Percentiles rank a stretch among this genome's conserved stretches.
phyloP scores from a whole-genome alignment of 2,113 vertebrate species.

The Sceloporus undulatus region DNA sequence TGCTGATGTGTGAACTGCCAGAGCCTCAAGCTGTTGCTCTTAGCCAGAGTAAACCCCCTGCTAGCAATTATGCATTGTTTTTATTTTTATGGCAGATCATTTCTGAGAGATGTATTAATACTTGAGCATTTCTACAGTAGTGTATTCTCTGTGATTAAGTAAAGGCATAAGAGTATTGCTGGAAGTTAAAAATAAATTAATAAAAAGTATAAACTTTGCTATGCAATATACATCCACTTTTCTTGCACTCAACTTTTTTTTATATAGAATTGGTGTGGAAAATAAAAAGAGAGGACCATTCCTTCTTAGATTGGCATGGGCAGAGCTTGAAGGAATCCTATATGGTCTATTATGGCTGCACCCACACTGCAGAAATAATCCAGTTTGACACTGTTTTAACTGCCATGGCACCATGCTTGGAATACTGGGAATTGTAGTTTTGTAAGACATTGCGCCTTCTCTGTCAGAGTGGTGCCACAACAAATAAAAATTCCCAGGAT shows the following conservation, averaged over 20 bases:
- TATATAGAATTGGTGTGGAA: neutral
- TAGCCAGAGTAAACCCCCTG: neutral
- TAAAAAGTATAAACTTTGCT: neutral
- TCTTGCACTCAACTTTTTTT: neutral
- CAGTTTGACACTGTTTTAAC: no score
- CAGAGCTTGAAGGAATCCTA: no score
- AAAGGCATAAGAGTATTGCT: neutral
- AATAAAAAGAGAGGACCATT: neutral
- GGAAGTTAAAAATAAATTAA: neutral
- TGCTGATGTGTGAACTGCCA: neutral
- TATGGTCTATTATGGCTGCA: no score
- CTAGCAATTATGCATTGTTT: neutral
- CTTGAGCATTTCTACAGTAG: neutral
- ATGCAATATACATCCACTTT: neutral
- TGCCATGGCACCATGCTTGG: no score
- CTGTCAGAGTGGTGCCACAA: no score
- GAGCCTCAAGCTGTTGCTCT: slow-evolving; percentile 1
- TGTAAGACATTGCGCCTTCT: no score
- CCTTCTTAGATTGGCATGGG: neutral
- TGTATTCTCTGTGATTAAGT: neutral
- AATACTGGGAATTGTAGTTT: no score
- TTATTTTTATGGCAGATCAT: slow-evolving; percentile 20
- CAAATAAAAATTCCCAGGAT: no score
- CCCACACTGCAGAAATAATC: no score
- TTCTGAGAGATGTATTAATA: neutral